Percentiles rank a stretch among this genome's conserved stretches.
Evolutionary conservation across 2,888 invertebrate species (phyloP).

Genomic region (Oligia latruncula): DNA sequence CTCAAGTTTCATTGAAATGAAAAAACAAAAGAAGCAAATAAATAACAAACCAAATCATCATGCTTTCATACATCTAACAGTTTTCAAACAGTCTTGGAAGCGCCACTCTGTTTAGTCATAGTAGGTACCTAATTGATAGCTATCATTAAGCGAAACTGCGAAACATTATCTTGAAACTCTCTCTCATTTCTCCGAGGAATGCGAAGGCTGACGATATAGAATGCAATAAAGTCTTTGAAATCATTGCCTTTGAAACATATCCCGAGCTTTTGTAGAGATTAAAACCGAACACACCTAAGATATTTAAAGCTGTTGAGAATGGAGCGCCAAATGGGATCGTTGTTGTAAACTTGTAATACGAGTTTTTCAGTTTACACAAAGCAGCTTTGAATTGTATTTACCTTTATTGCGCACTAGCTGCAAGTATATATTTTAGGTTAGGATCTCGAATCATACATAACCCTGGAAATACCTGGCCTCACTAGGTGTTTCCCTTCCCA

Average conservation of each 20-base stretch:
- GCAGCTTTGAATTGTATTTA: constrained; percentile 12
- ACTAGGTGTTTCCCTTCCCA: not conserved
- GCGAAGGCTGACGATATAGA: not conserved
- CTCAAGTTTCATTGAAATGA: not conserved
- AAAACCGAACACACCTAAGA: constrained; percentile 12
- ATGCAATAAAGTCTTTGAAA: constrained; percentile 29
- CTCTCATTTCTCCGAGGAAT: constrained; percentile 25
- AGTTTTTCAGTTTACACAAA: constrained; percentile 27
- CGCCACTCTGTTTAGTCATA: constrained; percentile 22
- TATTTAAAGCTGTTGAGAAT: constrained; percentile 2
- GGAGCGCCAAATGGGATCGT: not conserved
- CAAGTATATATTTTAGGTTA: not conserved
- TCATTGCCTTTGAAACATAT: constrained; percentile 24
- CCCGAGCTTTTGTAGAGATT: not conserved
- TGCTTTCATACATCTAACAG: constrained; percentile 1
- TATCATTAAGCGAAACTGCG: not conserved
- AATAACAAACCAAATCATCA: constrained; percentile 21
- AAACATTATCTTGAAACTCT: constrained; percentile 23
- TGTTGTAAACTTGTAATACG: constrained; percentile 6
- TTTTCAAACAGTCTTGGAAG: constrained; percentile 22
- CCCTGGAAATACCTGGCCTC: not conserved
- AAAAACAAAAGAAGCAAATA: constrained; percentile 14
- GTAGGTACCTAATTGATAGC: not conserved
- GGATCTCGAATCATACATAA: not conserved
- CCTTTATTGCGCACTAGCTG: not conserved